phyloP scores from a whole-genome alignment of 2,113 vertebrate species.

The Megalops atlanticus region DNA sequence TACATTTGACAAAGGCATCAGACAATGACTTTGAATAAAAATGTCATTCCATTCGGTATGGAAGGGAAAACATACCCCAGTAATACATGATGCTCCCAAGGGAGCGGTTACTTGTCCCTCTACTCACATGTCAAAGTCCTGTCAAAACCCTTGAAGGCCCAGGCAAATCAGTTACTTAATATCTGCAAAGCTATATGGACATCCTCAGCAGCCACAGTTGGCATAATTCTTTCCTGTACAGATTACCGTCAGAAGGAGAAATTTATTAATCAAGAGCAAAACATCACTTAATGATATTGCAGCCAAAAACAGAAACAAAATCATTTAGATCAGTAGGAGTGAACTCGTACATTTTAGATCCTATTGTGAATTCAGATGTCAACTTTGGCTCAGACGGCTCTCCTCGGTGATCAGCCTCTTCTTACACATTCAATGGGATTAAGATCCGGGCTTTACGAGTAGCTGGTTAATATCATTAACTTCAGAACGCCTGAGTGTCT shows the following conservation, averaged over 20 bases:
- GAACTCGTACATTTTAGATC: background rate
- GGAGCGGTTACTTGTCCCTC: background rate
- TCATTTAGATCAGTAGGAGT: background rate
- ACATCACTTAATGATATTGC: background rate
- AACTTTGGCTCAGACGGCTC: background rate
- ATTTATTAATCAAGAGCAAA: background rate
- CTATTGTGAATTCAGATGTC: background rate
- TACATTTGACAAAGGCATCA: background rate
- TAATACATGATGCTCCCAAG: conserved; percentile 1
- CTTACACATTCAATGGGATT: background rate
- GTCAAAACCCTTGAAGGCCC: background rate
- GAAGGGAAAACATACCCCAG: background rate
- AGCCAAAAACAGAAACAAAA: background rate
- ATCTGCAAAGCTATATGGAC: background rate
- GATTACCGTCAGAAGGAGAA: background rate
- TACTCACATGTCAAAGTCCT: conserved; percentile 1
- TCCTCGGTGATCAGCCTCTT: background rate
- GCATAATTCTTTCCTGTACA: background rate
- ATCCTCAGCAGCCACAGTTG: background rate
- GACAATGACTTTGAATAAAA: background rate
- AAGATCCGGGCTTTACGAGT: conserved; percentile 3
- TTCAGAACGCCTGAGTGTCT: background rate
- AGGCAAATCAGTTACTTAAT: background rate
- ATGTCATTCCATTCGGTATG: background rate
- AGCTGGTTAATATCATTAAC: background rate